A percentile compares a stretch with the other conserved stretches of the same genome.
phyloP scores from a whole-genome alignment of 2,113 vertebrate genomes.

The Notarius quadriscutis region DNA sequence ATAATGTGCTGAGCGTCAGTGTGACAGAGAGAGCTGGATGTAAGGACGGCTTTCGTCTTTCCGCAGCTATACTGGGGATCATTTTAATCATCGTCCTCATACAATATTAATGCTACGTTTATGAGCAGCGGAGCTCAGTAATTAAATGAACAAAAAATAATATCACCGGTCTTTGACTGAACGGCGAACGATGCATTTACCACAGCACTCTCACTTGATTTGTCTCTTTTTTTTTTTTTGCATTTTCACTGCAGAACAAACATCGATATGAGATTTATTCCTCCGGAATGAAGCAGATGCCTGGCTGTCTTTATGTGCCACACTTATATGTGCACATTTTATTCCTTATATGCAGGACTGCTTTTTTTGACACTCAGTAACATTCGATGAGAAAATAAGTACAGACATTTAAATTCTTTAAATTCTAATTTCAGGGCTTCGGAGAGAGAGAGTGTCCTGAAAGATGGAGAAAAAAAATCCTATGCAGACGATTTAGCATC shows the following conservation, averaged over 20 bases:
- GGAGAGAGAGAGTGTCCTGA: conserved; percentile 25
- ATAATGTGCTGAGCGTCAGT: background rate
- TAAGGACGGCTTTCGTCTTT: conserved; percentile 13
- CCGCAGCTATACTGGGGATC: conserved; percentile 30
- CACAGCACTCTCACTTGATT: conserved; percentile 7
- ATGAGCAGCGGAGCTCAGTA: conserved; percentile 34
- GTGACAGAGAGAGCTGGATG: background rate
- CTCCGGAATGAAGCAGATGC: conserved; percentile 22
- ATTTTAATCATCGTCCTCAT: conserved; percentile 48
- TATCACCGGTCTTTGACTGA: conserved; percentile 17
- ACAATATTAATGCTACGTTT: conserved; percentile 41
- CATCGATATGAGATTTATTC: conserved; percentile 12
- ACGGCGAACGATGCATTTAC: conserved; percentile 39
- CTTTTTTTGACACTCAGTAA: conserved; percentile 53
- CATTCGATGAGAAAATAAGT: conserved; percentile 58
- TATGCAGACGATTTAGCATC: conserved; percentile 11
- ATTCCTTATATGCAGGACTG: conserved; percentile 54
- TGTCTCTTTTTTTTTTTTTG: conserved; percentile 31
- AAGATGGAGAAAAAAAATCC: conserved; percentile 16
- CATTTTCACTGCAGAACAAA: conserved; percentile 30
- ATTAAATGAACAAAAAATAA: conserved; percentile 42
- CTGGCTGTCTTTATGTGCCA: background rate
- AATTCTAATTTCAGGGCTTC: conserved; percentile 48
- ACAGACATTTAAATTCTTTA: conserved; percentile 65
- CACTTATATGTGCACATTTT: conserved; percentile 4